A percentile compares a stretch with the other conserved stretches of the same genome.
Evolutionary conservation across 2,113 vertebrate species (phyloP).

Genomic region (Emydura subglobosa): DNA sequence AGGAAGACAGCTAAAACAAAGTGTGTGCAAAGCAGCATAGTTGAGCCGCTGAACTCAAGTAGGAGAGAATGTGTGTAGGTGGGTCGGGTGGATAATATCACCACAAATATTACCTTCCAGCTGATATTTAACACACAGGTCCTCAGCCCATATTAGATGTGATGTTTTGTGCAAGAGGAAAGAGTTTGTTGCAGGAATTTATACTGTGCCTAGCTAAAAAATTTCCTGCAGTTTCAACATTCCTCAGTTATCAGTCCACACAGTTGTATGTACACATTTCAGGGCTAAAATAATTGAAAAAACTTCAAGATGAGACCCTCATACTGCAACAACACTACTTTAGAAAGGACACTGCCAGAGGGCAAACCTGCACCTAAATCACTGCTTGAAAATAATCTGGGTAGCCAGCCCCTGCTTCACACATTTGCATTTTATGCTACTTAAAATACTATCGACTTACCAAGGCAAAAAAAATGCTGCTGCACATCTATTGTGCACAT

Average conservation of each 20-base stretch:
- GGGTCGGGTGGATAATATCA: too few relatives aligned
- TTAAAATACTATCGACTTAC: too few relatives aligned
- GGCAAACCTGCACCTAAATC: not conserved
- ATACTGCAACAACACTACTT: not conserved
- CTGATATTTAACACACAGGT: not conserved
- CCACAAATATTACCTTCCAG: too few relatives aligned
- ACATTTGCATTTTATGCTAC: not conserved
- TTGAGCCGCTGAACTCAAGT: not conserved
- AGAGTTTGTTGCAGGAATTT: not conserved
- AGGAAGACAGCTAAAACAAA: not conserved
- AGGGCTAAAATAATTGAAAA: not conserved
- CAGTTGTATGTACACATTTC: not conserved
- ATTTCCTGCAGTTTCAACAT: not conserved
- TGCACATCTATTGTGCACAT: too few relatives aligned
- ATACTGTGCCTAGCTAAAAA: not conserved
- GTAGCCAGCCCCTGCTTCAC: not conserved
- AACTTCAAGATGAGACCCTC: not conserved
- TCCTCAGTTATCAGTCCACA: not conserved
- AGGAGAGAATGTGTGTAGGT: not conserved
- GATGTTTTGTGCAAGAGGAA: not conserved
- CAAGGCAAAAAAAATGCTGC: not conserved
- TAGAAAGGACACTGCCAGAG: not conserved
- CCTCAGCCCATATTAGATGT: not conserved
- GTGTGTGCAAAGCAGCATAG: accelerated
- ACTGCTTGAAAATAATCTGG: not conserved